A percentile compares a stretch with the other conserved stretches of the same genome.
Conservation (phyloP, 2,797 vertebrate species). For the Eulemur mongoz region DNA sequence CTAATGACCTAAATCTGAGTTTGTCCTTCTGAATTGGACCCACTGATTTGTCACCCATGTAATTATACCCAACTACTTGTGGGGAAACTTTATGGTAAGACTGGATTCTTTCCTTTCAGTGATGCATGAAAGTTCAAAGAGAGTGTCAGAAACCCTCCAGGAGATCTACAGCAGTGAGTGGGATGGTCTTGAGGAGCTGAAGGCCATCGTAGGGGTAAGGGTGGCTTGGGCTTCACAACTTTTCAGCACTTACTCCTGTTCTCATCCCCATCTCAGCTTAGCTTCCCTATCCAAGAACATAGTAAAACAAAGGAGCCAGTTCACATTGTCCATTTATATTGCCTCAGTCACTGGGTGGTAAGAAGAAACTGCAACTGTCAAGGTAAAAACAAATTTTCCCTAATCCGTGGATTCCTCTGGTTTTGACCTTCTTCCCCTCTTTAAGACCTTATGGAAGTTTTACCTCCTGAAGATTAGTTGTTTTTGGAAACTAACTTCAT, state of each 20-base stretch:
- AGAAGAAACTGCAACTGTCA: not conserved
- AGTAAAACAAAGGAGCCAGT: not conserved
- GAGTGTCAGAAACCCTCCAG: slow-evolving; percentile 93
- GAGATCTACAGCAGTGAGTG: slow-evolving; percentile 92
- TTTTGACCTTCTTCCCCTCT: not conserved
- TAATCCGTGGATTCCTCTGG: not conserved
- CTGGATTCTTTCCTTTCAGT: slow-evolving; percentile 83
- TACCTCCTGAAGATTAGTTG: not conserved
- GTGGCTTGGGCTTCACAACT: not conserved
- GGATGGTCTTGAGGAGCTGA: slow-evolving; percentile 91
- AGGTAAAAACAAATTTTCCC: not conserved
- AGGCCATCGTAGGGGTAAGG: slow-evolving; percentile 91
- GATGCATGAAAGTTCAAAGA: slow-evolving; percentile 95
- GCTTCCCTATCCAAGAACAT: not conserved
- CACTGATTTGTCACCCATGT: not conserved
- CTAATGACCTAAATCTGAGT: not conserved
- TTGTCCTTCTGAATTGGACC: not conserved
- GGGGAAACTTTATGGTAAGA: not conserved
- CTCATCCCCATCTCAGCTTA: not conserved
- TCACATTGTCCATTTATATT: not conserved
- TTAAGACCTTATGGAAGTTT: not conserved
- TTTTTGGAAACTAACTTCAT: slow-evolving; percentile 18
- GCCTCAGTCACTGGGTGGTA: not conserved
- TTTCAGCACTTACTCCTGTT: not conserved
- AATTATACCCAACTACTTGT: not conserved